Base-by-base conservation (phyloP, 2,113 vertebrate species). In the Elgaria multicarinata region DNA sequence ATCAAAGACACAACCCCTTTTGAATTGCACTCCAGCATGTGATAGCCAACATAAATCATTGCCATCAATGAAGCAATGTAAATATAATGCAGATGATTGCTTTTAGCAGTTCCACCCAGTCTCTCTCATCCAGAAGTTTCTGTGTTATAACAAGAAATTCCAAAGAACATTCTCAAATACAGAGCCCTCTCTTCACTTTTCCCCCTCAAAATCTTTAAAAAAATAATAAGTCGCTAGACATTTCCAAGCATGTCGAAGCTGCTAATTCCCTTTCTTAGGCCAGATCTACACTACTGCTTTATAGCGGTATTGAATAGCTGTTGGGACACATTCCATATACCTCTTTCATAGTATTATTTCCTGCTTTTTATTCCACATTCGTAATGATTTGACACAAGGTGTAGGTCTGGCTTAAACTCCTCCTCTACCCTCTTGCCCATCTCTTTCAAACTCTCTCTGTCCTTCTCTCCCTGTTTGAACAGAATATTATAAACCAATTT, bases 71-170 rank as follows among this genome's bases (percentile, higher is more conserved):
- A 69, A 58, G 22, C 87, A 55, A 55, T 8, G 78, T 18, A 28
- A 88, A 9, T 20, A 33, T 71, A 16, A 39, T 24, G 36, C 82
- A 69, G 50, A 58, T 33, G 77, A 76, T 85, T 62, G 64, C 9
- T 90, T 14, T n/a, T 0, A 0, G 58, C 0, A 0, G 24, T 33
- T n/a, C 71, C 72, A 20, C 2, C 67, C 24, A 58, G 67, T 28
- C 62, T 91, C 24, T 12, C 24, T 86, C 55, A 20, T 0, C 0
- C 72, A 46, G 72, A 42, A 88, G 81, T 83, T 85, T 92, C 86
- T 78, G 0, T 0, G 78, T 90, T 92, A 88, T 86, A 87, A 94
- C 85, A 36, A 93, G 69, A 74, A 75, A 82, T 78, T 76, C 92
- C 13, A 75, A 71, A 79, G 77, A 87, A 9, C 20, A 5, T 83